Conservation (phyloP, 2,797 vertebrate species). For the Anolis apletophallus region DNA sequence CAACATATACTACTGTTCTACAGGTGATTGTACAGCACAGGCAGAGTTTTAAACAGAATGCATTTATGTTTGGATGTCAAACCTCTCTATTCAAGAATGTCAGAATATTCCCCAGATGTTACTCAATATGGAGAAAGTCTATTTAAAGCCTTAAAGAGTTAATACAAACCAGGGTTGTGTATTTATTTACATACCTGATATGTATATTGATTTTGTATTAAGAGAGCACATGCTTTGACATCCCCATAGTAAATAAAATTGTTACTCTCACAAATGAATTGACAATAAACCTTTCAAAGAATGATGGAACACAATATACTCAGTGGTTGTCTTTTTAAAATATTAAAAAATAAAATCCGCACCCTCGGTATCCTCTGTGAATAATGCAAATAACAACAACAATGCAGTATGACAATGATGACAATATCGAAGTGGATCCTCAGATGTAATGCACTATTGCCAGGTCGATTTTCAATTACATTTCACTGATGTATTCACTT, state of each 20-base stretch:
- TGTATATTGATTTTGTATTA: conserved; percentile 43
- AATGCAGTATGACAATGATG: conserved; percentile 77
- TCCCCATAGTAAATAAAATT: conserved; percentile 46
- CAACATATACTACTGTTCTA: neutral
- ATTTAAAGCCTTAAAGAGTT: conserved; percentile 27
- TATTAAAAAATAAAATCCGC: conserved; percentile 63
- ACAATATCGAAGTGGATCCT: conserved; percentile 77
- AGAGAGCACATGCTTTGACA: conserved; percentile 35
- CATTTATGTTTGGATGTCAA: conserved; percentile 1
- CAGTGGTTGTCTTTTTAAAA: conserved; percentile 18
- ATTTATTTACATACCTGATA: conserved; percentile 14
- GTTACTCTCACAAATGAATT: conserved; percentile 36
- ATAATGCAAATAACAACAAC: conserved; percentile 72
- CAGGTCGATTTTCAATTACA: conserved; percentile 84
- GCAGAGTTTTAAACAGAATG: conserved; percentile 18
- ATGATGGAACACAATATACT: conserved; percentile 27
- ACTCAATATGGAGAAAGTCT: neutral
- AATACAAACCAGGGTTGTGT: neutral
- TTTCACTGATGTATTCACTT: conserved; percentile 84
- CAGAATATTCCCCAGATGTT: conserved; percentile 1
- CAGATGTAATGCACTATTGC: conserved; percentile 77
- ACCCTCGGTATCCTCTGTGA: conserved; percentile 66
- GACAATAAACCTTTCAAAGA: conserved; percentile 56
- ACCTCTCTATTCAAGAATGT: neutral
- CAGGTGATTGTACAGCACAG: conserved; percentile 18